Conservation (phyloP, 2,113 vertebrate species). For the Dromas ardeola region DNA sequence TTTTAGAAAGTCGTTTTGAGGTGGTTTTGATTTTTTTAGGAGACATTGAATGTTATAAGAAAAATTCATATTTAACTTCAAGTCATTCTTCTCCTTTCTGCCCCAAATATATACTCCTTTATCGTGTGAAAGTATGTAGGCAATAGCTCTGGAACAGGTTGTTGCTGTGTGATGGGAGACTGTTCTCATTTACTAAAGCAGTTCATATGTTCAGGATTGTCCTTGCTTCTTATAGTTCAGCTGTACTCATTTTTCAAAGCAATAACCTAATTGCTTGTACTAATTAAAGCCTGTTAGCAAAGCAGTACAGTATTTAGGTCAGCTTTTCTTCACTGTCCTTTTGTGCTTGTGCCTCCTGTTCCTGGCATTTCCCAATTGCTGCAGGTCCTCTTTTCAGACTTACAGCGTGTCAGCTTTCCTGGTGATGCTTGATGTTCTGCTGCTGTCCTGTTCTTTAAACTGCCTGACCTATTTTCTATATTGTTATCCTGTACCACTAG, state of each 20-base stretch:
- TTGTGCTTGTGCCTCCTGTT: slow-evolving; percentile 9
- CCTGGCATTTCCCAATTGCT: neutral
- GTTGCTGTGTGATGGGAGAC: neutral
- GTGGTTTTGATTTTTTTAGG: neutral
- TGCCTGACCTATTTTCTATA: neutral
- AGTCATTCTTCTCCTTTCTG: neutral
- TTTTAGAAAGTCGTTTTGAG: neutral
- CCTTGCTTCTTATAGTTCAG: slow-evolving; percentile 31
- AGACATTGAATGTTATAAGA: neutral
- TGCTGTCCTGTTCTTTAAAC: neutral
- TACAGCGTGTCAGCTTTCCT: neutral
- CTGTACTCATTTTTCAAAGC: slow-evolving; percentile 37
- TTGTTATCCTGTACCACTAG: neutral
- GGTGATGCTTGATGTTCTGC: neutral
- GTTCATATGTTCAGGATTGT: neutral
- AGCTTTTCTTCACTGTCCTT: slow-evolving; percentile 49
- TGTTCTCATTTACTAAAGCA: neutral
- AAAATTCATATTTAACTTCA: neutral
- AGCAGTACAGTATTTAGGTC: slow-evolving; percentile 52
- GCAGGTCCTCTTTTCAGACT: slow-evolving; percentile 2
- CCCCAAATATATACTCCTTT: neutral
- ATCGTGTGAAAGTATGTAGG: neutral
- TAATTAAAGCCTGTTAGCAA: slow-evolving; percentile 40
- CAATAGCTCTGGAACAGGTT: neutral
- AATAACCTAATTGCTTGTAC: slow-evolving; percentile 55